A percentile compares a stretch with the other conserved stretches of the same genome.
phyloP scores from a whole-genome alignment of 1,140 invertebrate species.

The Medauroidea extradentata region DNA sequence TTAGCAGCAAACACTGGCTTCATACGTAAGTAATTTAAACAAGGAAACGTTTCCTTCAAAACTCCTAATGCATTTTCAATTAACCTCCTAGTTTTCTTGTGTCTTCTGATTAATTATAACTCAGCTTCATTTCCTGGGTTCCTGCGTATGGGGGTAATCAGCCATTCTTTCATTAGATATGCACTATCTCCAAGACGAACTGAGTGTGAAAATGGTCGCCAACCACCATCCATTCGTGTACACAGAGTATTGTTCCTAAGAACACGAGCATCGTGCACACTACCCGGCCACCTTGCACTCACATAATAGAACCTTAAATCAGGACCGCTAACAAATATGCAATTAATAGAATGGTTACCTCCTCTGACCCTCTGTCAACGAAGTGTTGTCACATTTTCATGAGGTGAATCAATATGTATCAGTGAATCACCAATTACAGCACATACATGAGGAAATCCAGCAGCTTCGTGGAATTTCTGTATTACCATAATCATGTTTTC shows the following conservation, averaged over 20 bases:
- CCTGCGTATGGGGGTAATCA: conserved; percentile 15
- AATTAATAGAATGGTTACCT: no score
- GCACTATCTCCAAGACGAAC: conserved; percentile 19
- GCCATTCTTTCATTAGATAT: conserved; percentile 20
- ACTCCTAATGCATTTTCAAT: conserved; percentile 25
- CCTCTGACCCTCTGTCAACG: no score
- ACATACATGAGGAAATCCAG: no score
- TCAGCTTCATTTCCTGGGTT: conserved; percentile 1
- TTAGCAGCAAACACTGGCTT: conserved; percentile 6
- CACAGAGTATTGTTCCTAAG: conserved; percentile 1
- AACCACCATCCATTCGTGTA: no score
- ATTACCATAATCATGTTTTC: no score
- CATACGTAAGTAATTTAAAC: conserved; percentile 18
- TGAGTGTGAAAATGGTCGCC: no score
- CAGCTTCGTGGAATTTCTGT: no score
- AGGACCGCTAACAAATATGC: conserved; percentile 17
- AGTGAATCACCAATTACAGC: no score
- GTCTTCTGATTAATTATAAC: conserved; percentile 7
- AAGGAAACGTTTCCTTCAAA: conserved; percentile 27
- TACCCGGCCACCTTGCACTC: conserved; percentile 13
- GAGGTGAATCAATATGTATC: no score
- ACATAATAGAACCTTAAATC: conserved; percentile 13
- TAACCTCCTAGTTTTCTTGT: conserved; percentile 22
- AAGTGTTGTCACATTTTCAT: no score
- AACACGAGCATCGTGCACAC: conserved; percentile 14